A percentile compares a stretch with the other conserved stretches of the same genome.
phyloP scores from a whole-genome alignment of 2,888 invertebrate genomes.

The Oeneis ivallda region DNA sequence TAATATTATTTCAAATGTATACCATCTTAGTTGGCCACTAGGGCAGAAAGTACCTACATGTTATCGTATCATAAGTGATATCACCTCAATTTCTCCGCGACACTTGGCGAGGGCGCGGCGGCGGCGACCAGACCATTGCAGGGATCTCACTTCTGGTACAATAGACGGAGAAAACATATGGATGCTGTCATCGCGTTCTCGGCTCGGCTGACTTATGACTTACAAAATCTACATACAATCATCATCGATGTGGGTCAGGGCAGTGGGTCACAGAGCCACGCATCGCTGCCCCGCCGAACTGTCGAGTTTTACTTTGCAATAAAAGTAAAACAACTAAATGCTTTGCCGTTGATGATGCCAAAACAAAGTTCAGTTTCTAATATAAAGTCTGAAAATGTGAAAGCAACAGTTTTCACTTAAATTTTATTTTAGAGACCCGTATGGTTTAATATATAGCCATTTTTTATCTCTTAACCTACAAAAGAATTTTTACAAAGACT shows the following conservation, averaged over 20 bases:
- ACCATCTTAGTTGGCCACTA: slow-evolving; percentile 67
- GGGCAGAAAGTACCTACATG: slow-evolving; percentile 66
- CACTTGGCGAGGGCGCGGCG: slow-evolving; percentile 52
- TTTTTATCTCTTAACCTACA: background rate
- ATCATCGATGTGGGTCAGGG: slow-evolving; percentile 74
- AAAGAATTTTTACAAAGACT: background rate
- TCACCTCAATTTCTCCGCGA: slow-evolving; percentile 68
- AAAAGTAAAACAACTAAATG: slow-evolving; percentile 18
- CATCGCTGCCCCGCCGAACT: slow-evolving; percentile 36
- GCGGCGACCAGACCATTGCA: slow-evolving; percentile 36
- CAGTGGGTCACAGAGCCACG: slow-evolving; percentile 68
- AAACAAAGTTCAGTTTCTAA: slow-evolving; percentile 1
- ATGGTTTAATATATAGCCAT: background rate
- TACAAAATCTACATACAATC: slow-evolving; percentile 80
- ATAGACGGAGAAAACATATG: slow-evolving; percentile 71
- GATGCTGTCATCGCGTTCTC: slow-evolving; percentile 72
- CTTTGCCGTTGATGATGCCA: slow-evolving; percentile 5
- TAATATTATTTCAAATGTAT: slow-evolving; percentile 33
- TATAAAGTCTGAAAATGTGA: background rate
- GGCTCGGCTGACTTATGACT: slow-evolving; percentile 70
- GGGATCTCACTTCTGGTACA: slow-evolving; percentile 49
- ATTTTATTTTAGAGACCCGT: background rate
- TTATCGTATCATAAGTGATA: slow-evolving; percentile 65
- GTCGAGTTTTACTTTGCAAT: slow-evolving; percentile 27
- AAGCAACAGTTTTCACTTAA: background rate